A percentile compares a stretch with the other conserved stretches of the same genome.
These are phyloP conservation scores for Ceratothoa steindachneri DNA, from an alignment of 2,888 invertebrate species.

Conservation along the genomic window DNA sequence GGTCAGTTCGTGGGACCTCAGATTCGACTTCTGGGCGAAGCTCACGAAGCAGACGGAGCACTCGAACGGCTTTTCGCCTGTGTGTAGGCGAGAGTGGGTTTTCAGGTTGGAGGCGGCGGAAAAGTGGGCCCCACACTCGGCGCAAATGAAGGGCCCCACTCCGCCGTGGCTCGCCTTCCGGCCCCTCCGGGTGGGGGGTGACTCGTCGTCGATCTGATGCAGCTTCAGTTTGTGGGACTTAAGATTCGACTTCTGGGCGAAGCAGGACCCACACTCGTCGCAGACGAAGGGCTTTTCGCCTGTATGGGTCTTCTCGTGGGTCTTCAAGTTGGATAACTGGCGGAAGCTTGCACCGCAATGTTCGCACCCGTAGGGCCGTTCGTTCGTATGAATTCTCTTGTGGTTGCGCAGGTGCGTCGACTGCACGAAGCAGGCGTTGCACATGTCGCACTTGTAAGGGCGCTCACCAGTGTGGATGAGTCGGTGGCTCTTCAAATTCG, in stretches of 20 bases:
- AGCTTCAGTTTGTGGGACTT: conserved; percentile 44
- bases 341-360: conserved; percentile 44
- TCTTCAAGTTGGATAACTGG: conserved; percentile 45
- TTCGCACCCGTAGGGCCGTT: conserved; percentile 41
- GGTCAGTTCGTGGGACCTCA: conserved; percentile 36
- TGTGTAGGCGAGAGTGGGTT: conserved; percentile 41
- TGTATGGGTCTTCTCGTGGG: conserved; percentile 46
- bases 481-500: conserved; percentile 45
- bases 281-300: conserved; percentile 41
- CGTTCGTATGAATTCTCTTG: conserved; percentile 43
- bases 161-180: conserved; percentile 37
- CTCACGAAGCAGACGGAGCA: conserved; percentile 32
- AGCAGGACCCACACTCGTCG: conserved; percentile 44
- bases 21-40: conserved; percentile 46
- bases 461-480: conserved; percentile 45
- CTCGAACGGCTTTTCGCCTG: conserved; percentile 45
- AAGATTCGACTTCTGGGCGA: conserved; percentile 46
- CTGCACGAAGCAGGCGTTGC: conserved; percentile 41
- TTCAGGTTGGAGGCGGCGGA: conserved; percentile 41
- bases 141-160: conserved; percentile 31
- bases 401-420: conserved; percentile 43
- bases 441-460: conserved; percentile 43
- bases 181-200: conserved; percentile 27
- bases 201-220: conserved; percentile 27
- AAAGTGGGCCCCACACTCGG: conserved; percentile 44